Evolutionary conservation across 2,888 invertebrate species (phyloP).

Genomic region (Aleiodes alternator): DNA sequence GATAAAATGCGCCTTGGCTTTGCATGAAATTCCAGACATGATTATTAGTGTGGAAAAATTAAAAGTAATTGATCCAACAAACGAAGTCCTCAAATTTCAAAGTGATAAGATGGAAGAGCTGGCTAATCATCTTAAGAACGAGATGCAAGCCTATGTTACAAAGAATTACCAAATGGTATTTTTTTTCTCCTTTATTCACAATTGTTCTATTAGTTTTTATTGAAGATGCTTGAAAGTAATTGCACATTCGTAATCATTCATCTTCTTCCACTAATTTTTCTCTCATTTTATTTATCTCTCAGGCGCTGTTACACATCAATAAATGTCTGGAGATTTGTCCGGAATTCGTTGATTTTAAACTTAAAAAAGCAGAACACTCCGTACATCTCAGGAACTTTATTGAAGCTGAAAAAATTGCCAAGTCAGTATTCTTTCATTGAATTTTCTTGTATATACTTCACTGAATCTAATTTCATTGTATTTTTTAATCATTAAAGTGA

Average conservation of each 20-base stretch:
- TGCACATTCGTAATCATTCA: neutral
- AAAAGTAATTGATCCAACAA: neutral
- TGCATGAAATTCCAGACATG: neutral
- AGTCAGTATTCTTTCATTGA: neutral
- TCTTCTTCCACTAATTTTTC: neutral
- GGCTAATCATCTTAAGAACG: neutral
- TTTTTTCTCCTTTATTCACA: neutral
- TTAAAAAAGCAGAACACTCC: neutral
- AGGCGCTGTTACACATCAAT: neutral
- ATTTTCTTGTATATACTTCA: neutral
- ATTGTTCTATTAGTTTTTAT: too few species aligned
- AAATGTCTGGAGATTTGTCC: neutral
- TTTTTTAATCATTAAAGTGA: neutral
- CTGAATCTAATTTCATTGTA: neutral
- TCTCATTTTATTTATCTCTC: neutral
- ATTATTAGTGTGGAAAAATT: neutral
- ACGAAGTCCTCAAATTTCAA: neutral
- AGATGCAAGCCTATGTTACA: neutral
- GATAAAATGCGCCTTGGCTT: neutral
- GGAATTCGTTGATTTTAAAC: neutral
- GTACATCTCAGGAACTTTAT: neutral
- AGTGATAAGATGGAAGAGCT: neutral
- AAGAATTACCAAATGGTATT: neutral
- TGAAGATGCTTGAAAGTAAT: too few species aligned
- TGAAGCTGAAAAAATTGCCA: constrained; percentile 4